Conservation (phyloP, 2,797 vertebrate genomes). For the Onychomys leucogaster region DNA sequence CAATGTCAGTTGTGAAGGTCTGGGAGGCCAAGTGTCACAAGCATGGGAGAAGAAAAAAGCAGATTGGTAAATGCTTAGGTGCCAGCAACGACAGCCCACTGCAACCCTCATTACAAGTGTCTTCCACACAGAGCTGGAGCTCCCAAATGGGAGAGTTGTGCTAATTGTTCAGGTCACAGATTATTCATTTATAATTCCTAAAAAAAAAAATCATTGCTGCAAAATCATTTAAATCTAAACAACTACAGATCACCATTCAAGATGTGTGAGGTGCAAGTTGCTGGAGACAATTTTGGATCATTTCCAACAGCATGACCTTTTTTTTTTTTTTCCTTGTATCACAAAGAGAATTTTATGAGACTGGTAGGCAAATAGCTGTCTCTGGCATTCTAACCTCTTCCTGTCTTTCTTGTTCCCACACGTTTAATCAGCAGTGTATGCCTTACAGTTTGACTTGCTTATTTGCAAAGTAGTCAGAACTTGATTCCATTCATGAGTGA, state of each 20-base stretch:
- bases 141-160: neutral
- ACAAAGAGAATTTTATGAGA: conserved; percentile 77
- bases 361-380: conserved; percentile 61
- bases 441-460: conserved; percentile 75
- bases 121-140: neutral
- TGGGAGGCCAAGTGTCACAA: too few relatives aligned
- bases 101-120: neutral
- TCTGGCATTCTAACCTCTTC: conserved; percentile 64
- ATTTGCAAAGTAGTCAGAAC: conserved; percentile 72
- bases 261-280: conserved; percentile 2
- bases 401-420: conserved; percentile 79
- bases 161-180: neutral
- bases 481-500: conserved; percentile 80
- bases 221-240: conserved; percentile 53
- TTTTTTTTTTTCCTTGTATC: conserved; percentile 59
- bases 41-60: neutral
- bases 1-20: neutral
- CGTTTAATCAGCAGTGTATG: conserved; percentile 71
- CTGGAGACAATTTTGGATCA: conserved; percentile 38
- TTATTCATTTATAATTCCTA: conserved; percentile 18
- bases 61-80: neutral
- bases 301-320: conserved; percentile 42
- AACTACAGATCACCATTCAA: neutral
- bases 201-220: neutral
- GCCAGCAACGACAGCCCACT: neutral